Percentiles rank a stretch among this genome's conserved stretches.
These are phyloP conservation scores for Yponomeuta evonymella DNA, from an alignment of 2,888 invertebrate genomes.

Conservation along the genomic window DNA sequence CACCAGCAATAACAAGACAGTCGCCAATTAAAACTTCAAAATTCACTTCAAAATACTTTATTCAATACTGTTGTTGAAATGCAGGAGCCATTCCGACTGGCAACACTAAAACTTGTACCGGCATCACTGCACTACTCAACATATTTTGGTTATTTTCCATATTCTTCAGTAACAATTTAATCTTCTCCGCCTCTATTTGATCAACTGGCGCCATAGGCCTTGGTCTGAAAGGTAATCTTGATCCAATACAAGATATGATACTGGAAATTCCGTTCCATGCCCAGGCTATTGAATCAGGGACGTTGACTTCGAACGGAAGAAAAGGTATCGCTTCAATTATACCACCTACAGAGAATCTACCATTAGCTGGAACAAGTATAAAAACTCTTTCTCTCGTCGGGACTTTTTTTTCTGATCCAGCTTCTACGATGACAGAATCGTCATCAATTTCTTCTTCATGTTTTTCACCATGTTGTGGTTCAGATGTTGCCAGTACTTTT, in stretches of 20 bases:
- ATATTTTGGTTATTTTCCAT: constrained; percentile 22
- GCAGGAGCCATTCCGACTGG: neutral
- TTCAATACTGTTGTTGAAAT: neutral
- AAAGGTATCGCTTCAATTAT: constrained; percentile 73
- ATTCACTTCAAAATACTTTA: neutral
- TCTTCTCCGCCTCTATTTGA: constrained; percentile 16
- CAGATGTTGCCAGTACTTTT: neutral
- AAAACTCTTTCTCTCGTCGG: constrained; percentile 20
- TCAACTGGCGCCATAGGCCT: constrained; percentile 24
- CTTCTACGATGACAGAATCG: constrained; percentile 42
- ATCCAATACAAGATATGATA: constrained; percentile 50
- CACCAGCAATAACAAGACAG: too few species aligned
- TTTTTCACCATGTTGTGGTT: neutral
- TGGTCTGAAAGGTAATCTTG: constrained; percentile 43
- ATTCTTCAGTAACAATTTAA: constrained; percentile 12
- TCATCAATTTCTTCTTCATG: neutral
- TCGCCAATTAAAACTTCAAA: neutral
- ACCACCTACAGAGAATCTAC: constrained; percentile 52
- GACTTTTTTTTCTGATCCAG: constrained; percentile 31
- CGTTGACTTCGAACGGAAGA: constrained; percentile 79
- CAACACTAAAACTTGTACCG: constrained; percentile 1
- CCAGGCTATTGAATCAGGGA: constrained; percentile 75
- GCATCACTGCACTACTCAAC: neutral
- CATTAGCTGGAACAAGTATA: constrained; percentile 21
- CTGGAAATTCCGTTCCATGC: constrained; percentile 49